phyloP scores from a whole-genome alignment of 37 sponge, comb jelly and placozoan species.

The Lycopodina hypogea region DNA sequence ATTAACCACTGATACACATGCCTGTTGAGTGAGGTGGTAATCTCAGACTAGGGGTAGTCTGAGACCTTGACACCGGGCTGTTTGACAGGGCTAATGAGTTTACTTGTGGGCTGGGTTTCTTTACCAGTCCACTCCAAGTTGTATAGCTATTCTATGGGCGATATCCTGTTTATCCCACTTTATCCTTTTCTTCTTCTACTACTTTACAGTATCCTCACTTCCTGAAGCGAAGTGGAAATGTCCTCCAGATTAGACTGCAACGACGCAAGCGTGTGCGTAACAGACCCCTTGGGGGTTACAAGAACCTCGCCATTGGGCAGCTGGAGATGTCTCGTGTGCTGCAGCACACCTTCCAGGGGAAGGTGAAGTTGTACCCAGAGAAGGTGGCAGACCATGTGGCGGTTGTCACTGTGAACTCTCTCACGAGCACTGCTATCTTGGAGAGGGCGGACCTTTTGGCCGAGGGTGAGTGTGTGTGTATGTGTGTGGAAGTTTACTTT shows the following conservation, averaged over 20 bases:
- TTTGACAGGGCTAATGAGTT: too few species aligned
- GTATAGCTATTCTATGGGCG: too few species aligned
- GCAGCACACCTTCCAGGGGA: constrained; percentile 61
- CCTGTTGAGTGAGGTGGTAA: too few species aligned
- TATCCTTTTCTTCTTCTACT: neutral
- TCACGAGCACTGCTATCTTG: constrained; percentile 43
- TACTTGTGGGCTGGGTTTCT: too few species aligned
- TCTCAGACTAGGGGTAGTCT: too few species aligned
- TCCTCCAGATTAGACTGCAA: constrained; percentile 77
- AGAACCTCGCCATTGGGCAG: constrained; percentile 78
- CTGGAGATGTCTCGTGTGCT: constrained; percentile 73
- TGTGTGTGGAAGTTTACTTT: neutral
- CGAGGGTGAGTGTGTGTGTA: constrained; percentile 33
- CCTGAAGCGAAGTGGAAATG: constrained; percentile 78
- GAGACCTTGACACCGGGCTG: too few species aligned
- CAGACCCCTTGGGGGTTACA: constrained; percentile 81
- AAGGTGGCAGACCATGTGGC: constrained; percentile 47
- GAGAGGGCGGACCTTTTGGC: constrained; percentile 10
- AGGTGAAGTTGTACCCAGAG: constrained; percentile 50
- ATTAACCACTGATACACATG: too few species aligned
- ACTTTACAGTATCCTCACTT: constrained; percentile 85
- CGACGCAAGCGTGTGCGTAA: constrained; percentile 76
- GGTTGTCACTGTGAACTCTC: constrained; percentile 47
- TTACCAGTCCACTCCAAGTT: too few species aligned
- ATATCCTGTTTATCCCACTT: too few species aligned